Conservation (phyloP, 1,140 invertebrate species). For the Drosophila pallidifrons region DNA sequence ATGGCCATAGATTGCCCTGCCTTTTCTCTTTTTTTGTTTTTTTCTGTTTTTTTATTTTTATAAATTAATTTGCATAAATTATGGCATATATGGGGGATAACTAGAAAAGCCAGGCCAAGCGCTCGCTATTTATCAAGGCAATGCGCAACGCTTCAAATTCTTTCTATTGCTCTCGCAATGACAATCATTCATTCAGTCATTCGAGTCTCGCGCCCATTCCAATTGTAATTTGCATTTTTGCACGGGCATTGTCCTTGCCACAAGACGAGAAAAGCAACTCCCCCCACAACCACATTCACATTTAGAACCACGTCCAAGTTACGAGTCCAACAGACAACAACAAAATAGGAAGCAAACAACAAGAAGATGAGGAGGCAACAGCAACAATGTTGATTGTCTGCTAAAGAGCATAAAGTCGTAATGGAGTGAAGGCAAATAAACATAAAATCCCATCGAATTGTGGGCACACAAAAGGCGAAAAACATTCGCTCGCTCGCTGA, state of each 20-base stretch:
- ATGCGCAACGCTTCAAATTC: conserved; percentile 51
- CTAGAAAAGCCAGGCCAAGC: conserved; percentile 63
- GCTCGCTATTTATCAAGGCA: conserved; percentile 66
- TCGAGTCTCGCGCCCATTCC: conserved; percentile 56
- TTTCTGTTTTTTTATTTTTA: conserved; percentile 42
- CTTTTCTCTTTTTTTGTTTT: conserved; percentile 4
- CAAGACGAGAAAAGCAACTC: neutral
- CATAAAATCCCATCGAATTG: conserved; percentile 80
- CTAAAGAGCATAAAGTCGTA: conserved; percentile 83
- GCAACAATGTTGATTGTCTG: conserved; percentile 78
- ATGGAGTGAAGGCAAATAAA: conserved; percentile 82
- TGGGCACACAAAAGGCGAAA: conserved; percentile 71
- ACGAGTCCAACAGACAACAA: conserved; percentile 5
- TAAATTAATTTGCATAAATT: conserved; percentile 84
- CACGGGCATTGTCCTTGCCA: conserved; percentile 64
- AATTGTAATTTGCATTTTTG: conserved; percentile 80
- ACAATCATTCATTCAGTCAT: conserved; percentile 68
- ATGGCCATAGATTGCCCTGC: conserved; percentile 35
- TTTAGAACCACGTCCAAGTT: neutral
- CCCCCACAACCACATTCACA: conserved; percentile 8
- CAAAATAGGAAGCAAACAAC: conserved; percentile 2
- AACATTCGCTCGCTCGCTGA: conserved; percentile 17
- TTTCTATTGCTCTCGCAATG: conserved; percentile 40
- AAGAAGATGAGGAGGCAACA: conserved; percentile 5
- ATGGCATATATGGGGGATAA: conserved; percentile 70